Conservation (phyloP, 2,888 invertebrate genomes). For the Chironomus riparius region DNA sequence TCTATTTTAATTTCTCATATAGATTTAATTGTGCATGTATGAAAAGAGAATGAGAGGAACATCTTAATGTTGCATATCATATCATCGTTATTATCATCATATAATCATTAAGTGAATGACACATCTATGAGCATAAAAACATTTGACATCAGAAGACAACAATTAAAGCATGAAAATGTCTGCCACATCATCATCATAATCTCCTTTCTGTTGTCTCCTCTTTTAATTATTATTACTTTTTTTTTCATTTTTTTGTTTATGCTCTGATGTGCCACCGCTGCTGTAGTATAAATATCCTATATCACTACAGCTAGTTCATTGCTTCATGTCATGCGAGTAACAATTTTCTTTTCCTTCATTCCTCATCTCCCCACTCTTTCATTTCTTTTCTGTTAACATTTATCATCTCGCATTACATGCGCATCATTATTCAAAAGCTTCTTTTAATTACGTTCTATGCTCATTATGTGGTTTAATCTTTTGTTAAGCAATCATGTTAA, state of each 20-base stretch:
- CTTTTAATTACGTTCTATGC: constrained; percentile 22
- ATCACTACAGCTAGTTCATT: not conserved
- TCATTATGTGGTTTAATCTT: constrained; percentile 17
- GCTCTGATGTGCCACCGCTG: too few relatives aligned
- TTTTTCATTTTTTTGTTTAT: not conserved
- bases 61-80: not conserved
- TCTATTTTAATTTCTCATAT: not conserved
- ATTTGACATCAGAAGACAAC: not conserved
- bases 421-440: constrained; percentile 24
- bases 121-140: not conserved
- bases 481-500: constrained; percentile 12
- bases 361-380: too few relatives aligned
- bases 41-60: not conserved
- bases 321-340: not conserved
- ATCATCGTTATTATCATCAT: not conserved
- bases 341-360: not conserved
- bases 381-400: constrained; percentile 14
- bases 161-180: not conserved
- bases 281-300: not conserved
- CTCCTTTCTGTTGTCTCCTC: not conserved
- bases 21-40: not conserved
- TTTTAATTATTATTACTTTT: not conserved
- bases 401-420: constrained; percentile 19
- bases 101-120: not conserved
- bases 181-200: not conserved